Base-by-base conservation (phyloP, 2,113 vertebrate species). In the Macrotis lagotis region DNA sequence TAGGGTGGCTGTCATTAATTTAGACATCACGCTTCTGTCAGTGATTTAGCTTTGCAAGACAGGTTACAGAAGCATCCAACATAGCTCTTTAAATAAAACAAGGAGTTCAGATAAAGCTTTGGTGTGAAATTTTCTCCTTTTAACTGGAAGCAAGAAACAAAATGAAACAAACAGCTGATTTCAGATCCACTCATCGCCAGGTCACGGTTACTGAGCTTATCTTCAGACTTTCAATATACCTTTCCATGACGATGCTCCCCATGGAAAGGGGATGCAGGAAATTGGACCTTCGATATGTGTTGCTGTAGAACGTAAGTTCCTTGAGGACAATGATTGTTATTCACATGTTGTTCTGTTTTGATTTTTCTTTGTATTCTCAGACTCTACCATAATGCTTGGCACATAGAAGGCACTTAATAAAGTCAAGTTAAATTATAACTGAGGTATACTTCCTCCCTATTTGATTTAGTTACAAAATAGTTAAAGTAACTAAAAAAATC, bases 1-100 rank as follows among this genome's bases (percentile, higher is more conserved):
- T 97, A 97, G 96, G 96, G 93, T 93, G 94, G 96, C 94, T 97
- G 97, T 93, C 91, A 95, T 97, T 97, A 97, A 98, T 97, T 97
- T 97, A 98, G 96, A 95, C 94, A 96, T 97, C 96, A 97, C 37
- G 83, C 89, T 97, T 97, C 94, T 97, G 97, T 97, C 95, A 96
- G 92, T 94, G 95, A 93, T 90, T 95, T 95, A 97, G 96, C 88
- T 97, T 51, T 95, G 94, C 88, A 90, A 95, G 96, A 95, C 92
- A 95, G 48, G 95, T 95, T 96, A 90, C 44, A 95, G 95, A 96
- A 94, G 90, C 92, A 96, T 96, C 95, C 95, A 90, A 93, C 51
- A 90, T 92, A 14, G 91, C 91, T 97, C 95, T 95, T 97, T 96
- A 96, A 97, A 97, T 97, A 96, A 97, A 97, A 96, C 53, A 95